Evolutionary conservation across 2,797 vertebrate species (phyloP).

Genomic region (Hoplostethus atlanticus): DNA sequence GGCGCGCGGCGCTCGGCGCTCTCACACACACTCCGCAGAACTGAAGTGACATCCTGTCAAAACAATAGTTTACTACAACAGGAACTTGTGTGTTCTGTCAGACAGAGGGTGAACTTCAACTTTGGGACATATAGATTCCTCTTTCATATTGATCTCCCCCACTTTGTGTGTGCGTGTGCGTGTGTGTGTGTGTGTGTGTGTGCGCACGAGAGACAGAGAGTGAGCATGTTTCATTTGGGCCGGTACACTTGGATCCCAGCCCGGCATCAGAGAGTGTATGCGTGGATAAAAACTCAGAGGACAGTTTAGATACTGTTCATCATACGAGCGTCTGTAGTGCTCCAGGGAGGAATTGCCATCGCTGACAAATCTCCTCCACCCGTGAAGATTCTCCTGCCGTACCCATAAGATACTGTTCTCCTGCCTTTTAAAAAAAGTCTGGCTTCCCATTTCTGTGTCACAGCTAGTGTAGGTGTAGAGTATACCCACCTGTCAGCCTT

Average conservation of each 20-base stretch:
- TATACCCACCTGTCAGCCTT: not conserved
- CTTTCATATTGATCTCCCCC: slow-evolving; percentile 75
- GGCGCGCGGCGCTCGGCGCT: slow-evolving; percentile 82
- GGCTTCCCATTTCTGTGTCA: slow-evolving; percentile 22
- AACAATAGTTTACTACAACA: slow-evolving; percentile 91
- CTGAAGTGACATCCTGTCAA: slow-evolving; percentile 99
- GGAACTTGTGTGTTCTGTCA: slow-evolving; percentile 87
- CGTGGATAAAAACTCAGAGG: slow-evolving; percentile 76
- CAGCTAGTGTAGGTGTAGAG: slow-evolving; percentile 40
- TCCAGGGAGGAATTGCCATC: slow-evolving; percentile 70
- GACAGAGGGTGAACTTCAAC: slow-evolving; percentile 82
- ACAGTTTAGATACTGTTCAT: slow-evolving; percentile 79
- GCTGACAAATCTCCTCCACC: slow-evolving; percentile 71
- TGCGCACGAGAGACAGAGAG: slow-evolving; percentile 33
- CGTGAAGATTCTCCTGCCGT: slow-evolving; percentile 37
- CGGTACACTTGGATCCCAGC: slow-evolving; percentile 60
- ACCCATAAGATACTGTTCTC: slow-evolving; percentile 30
- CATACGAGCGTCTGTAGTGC: slow-evolving; percentile 66
- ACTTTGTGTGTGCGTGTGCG: slow-evolving; percentile 35
- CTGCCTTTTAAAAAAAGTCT: slow-evolving; percentile 34
- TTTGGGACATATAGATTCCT: slow-evolving; percentile 82
- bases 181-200: slow-evolving; percentile 26
- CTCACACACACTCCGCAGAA: slow-evolving; percentile 86
- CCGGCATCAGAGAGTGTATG: slow-evolving; percentile 64
- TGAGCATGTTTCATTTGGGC: slow-evolving; percentile 65